Base-by-base conservation (phyloP, 2,888 invertebrate species). In the Lithophane leautieri region DNA sequence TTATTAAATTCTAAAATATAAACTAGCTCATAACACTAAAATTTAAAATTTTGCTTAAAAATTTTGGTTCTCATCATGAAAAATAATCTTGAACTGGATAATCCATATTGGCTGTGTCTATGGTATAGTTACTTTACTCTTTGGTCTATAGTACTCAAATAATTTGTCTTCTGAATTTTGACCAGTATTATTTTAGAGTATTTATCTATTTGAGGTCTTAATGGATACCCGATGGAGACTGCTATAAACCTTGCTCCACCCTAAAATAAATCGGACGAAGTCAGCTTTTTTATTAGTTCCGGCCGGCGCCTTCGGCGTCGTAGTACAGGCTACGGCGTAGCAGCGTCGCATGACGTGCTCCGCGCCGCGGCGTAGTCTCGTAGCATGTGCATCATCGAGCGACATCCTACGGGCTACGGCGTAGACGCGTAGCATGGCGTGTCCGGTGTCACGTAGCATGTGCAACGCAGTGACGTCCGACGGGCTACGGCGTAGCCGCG, bases 21-120 rank as follows among this genome's bases (percentile, higher is more conserved):
- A 50, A 67, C 22, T 69, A 66, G 28, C 40, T 71, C 74, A 78
- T 76, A 70, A 42, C 70, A 75, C 58, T 40, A 70, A 82, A 85
- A 76, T 83, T 83, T 75, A 0, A 74, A 67, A 71, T 63, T 60
- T 66, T 50, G 52, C 42, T 63, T 65, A 34, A 52, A 56, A 75
- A 81, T 76, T 75, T 81, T 66, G 75, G 12, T 16, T 42, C n/a
- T 44, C 44, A 54, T n/a, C 54, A 50, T 50, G 47, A 63, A 65
- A 74, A 34, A 58, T 58, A 42, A 65, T 52, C 65, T 65, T 22
- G 44, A 68, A 75, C 22, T 65, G 28, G 3, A 44, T n/a, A 56
- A 19, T 60, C 14, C 60, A 65, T 62, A 42, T 4, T 34, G 34
- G 0, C 28, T 28, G n/a, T 60, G 34, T n/a, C n/a, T n/a, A n/a